These are phyloP conservation scores for Eupithecia insigniata DNA, from an alignment of 2,888 invertebrate species.

Conservation along the genomic window DNA sequence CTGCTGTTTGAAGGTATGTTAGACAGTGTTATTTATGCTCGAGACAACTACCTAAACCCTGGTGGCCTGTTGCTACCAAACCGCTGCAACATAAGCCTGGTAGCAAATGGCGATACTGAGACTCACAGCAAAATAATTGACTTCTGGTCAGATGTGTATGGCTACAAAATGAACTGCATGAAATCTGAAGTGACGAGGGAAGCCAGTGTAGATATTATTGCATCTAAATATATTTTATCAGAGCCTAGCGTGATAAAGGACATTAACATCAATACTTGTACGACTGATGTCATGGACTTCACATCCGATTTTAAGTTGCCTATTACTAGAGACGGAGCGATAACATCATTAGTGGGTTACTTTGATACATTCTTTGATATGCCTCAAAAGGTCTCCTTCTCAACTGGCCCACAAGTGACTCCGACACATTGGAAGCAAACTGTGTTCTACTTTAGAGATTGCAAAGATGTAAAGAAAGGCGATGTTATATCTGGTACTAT, in stretches of 20 bases:
- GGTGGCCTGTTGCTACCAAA: constrained; percentile 93
- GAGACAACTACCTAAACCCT: constrained; percentile 90
- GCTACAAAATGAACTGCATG: constrained; percentile 96
- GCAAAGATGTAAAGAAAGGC: constrained; percentile 88
- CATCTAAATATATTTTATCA: constrained; percentile 86
- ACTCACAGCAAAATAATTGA: constrained; percentile 89
- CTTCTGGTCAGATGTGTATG: constrained; percentile 97
- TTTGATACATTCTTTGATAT: constrained; percentile 95
- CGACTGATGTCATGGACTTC: constrained; percentile 89
- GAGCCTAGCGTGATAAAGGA: constrained; percentile 86
- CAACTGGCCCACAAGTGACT: constrained; percentile 89
- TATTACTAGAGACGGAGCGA: constrained; percentile 85
- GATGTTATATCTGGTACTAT: constrained; percentile 86
- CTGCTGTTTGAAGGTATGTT: constrained; percentile 98
- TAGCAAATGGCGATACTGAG: constrained; percentile 91
- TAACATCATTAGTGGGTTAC: constrained; percentile 94
- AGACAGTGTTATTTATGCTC: constrained; percentile 95
- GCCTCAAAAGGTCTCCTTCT: constrained; percentile 86
- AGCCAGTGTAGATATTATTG: constrained; percentile 82
- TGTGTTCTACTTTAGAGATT: constrained; percentile 91
- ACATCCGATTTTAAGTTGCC: constrained; percentile 87
- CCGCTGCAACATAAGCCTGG: constrained; percentile 91
- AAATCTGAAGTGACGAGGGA: constrained; percentile 92
- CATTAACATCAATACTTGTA: constrained; percentile 91
- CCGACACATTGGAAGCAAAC: constrained; percentile 98